Base-by-base conservation (phyloP, 2,888 invertebrate genomes). In the Lasioglossum figueresi region DNA sequence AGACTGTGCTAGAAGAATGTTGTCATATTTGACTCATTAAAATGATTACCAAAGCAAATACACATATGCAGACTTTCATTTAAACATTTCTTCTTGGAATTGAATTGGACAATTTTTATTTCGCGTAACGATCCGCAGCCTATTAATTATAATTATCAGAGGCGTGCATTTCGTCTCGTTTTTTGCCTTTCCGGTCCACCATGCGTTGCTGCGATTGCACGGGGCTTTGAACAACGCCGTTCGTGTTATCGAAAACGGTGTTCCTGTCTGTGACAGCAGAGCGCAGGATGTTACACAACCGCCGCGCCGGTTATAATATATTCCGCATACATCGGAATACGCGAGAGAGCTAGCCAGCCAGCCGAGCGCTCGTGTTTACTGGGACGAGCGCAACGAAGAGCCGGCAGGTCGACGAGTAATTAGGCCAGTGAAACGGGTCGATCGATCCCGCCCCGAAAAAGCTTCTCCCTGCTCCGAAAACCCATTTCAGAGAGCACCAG, bases 381-480 rank as follows among this genome's bases (percentile, higher is more conserved):
- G 75, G 79, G 63, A 52, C 56, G 68, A 78, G 66, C 66, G 68
- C 43, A 19, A 19, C 52, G 23, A 16, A 63, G 59, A 63, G 66
- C 27, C 23, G 45, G 76, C 23, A 76, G 79, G 81, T 63, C 23
- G 86, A 70, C n/a, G 52, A n/a, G 86, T 86, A 86, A 86, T 85
- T 86, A 77, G 85, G 86, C 79, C 86, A 86, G 85, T 85, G 70
- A 85, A 85, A 86, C 82, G 23, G 86, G 86, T 73, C 86, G 77
- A 86, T 86, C 82, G 79, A 86, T 86, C 56, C 73, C 56, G 70
- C 40, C 63, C 82, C 70, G 82, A 85, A 86, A 86, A 86, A 82
- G 86, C 85, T 82, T 52, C 10, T 68, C 66, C 66, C 34, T 52
- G 85, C 70, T 75, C 85, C 76, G 68, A 81, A 86, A 85, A 86